Evolutionary conservation across 2,888 invertebrate genomes (phyloP).

Genomic region (Acrobasis consociella): DNA sequence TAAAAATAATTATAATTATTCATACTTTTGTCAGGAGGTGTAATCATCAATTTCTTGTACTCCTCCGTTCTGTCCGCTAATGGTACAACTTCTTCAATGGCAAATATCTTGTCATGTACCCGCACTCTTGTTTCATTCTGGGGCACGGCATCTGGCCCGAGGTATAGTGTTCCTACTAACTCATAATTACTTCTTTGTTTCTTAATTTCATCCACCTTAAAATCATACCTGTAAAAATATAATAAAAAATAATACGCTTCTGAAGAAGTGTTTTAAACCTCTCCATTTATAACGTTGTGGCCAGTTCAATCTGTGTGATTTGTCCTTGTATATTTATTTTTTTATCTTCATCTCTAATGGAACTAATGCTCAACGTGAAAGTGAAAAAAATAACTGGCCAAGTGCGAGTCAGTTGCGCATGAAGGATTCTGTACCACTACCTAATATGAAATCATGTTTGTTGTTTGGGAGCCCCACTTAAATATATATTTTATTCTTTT

Average conservation of each 20-base stretch:
- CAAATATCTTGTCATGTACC: conserved; percentile 85
- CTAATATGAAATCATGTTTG: too few relatives aligned
- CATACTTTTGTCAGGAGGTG: conserved; percentile 60
- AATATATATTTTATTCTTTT: too few relatives aligned
- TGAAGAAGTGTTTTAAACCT: too few relatives aligned
- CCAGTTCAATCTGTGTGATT: too few relatives aligned
- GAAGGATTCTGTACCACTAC: too few relatives aligned
- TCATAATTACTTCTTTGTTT: conserved; percentile 62
- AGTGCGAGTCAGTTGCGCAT: too few relatives aligned
- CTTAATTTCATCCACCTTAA: conserved; percentile 74
- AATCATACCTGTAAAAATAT: conserved; percentile 75
- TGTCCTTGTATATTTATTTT: too few relatives aligned
- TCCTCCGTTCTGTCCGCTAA: conserved; percentile 68
- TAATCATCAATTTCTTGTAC: conserved; percentile 57
- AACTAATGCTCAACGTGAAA: too few relatives aligned
- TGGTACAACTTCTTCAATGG: conserved; percentile 82
- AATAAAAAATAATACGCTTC: not conserved
- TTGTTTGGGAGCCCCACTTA: too few relatives aligned
- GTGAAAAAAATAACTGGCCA: too few relatives aligned
- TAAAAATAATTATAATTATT: not conserved
- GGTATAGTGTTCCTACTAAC: conserved; percentile 82
- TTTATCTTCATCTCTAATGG: too few relatives aligned
- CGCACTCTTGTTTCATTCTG: conserved; percentile 83
- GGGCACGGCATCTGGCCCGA: conserved; percentile 79
- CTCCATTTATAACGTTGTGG: too few relatives aligned